Evolutionary conservation across 2,113 vertebrate genomes (phyloP).

Genomic region (Callopanchax toddi): DNA sequence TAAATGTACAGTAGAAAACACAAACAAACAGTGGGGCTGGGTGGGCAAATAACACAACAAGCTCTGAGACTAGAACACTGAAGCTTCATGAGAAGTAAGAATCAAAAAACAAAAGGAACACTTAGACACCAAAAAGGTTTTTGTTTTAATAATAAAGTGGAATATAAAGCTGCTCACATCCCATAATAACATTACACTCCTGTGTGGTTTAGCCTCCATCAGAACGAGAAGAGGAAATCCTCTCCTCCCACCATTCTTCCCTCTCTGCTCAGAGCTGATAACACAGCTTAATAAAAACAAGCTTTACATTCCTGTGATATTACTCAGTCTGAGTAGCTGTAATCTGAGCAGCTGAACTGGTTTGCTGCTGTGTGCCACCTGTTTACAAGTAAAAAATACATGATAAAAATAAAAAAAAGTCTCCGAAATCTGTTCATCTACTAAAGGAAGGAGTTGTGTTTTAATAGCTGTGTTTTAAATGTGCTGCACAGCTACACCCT

Average conservation of each 20-base stretch:
- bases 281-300: constrained; percentile 37
- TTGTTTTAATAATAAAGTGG: neutral
- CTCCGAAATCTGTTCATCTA: neutral
- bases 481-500: no score
- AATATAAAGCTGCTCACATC: neutral
- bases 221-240: constrained; percentile 58
- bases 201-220: neutral
- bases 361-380: neutral
- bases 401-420: neutral
- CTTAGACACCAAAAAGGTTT: neutral
- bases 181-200: neutral
- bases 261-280: constrained; percentile 66
- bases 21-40: neutral
- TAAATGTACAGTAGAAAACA: constrained; percentile 1
- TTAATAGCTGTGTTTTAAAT: neutral
- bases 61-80: neutral
- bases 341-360: neutral
- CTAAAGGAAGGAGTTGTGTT: no score
- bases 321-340: neutral
- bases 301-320: constrained; percentile 36
- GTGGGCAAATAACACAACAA: neutral
- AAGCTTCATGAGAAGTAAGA: neutral
- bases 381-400: neutral
- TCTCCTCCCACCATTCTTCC: constrained; percentile 57
- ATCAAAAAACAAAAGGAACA: neutral